Evolutionary conservation across 1,140 invertebrate species (phyloP).

Genomic region (Drosophila parvula): DNA sequence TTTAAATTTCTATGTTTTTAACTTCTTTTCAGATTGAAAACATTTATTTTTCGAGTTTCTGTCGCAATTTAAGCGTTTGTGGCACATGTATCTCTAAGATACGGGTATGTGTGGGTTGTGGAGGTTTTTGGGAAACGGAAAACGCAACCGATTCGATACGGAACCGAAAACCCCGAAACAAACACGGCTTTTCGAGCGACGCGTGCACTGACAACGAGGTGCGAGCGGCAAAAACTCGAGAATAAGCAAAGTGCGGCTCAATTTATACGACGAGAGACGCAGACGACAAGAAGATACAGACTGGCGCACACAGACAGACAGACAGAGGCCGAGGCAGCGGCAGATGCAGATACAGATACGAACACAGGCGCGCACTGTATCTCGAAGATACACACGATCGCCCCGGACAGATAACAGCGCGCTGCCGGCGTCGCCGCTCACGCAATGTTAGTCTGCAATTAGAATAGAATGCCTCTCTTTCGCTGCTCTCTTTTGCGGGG

Average conservation of each 20-base stretch:
- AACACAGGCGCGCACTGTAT: conserved; percentile 45
- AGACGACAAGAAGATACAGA: conserved; percentile 77
- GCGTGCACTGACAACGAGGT: conserved; percentile 76
- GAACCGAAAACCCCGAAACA: conserved; percentile 27
- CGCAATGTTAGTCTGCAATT: conserved; percentile 17
- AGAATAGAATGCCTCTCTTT: conserved; percentile 23
- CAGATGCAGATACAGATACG: conserved; percentile 25
- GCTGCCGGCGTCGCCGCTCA: conserved; percentile 16
- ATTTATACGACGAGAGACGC: conserved; percentile 74
- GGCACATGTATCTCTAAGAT: conserved; percentile 6
- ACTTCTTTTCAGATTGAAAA: not conserved
- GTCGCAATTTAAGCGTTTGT: not conserved
- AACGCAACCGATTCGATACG: conserved; percentile 31
- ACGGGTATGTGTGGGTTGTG: conserved; percentile 10
- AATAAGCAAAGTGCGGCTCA: conserved; percentile 81
- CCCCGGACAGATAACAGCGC: conserved; percentile 58
- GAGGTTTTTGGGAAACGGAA: conserved; percentile 30
- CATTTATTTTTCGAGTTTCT: not conserved
- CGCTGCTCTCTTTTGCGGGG: conserved; percentile 23
- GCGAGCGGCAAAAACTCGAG: conserved; percentile 80
- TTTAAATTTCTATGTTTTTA: not conserved
- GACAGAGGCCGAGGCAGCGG: conserved; percentile 11
- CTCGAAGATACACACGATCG: conserved; percentile 72
- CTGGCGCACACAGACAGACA: conserved; percentile 17
- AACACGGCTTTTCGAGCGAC: conserved; percentile 38